Evolutionary conservation across 2,113 vertebrate genomes (phyloP).

Genomic region (Trogon surrucura): DNA sequence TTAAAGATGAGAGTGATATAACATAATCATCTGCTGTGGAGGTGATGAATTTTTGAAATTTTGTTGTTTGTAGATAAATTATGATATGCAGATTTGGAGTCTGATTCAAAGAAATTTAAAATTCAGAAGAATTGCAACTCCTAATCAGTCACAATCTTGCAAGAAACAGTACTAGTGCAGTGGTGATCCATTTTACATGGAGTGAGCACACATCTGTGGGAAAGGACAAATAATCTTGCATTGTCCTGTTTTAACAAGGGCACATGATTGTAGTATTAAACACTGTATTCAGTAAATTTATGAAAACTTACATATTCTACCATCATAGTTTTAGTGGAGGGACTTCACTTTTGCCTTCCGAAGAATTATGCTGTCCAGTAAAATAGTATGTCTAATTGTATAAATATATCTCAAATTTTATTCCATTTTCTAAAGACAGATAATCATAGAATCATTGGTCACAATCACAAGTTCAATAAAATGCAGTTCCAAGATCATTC

Average conservation of each 20-base stretch:
- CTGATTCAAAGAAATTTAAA: background rate
- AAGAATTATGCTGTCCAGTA: background rate
- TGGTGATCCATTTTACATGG: background rate
- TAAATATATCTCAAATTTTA: background rate
- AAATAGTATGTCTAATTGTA: background rate
- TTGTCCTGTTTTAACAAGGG: background rate
- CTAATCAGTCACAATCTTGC: background rate
- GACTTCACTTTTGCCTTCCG: background rate
- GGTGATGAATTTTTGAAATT: background rate
- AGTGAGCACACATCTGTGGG: background rate
- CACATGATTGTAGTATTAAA: background rate
- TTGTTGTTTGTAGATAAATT: background rate
- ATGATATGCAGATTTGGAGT: background rate
- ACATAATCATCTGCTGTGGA: background rate
- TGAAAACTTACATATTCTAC: accelerated
- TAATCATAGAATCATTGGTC: background rate
- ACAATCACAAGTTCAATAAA: background rate
- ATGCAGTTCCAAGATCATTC: background rate
- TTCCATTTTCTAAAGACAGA: background rate
- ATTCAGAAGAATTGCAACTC: background rate
- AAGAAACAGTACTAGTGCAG: background rate
- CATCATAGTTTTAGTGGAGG: background rate
- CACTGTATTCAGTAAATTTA: background rate
- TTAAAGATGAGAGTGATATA: background rate
- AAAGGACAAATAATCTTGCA: background rate